A percentile compares a stretch with the other conserved stretches of the same genome.
phyloP scores from a whole-genome alignment of 2,888 invertebrate species.

The Alitta virens region DNA sequence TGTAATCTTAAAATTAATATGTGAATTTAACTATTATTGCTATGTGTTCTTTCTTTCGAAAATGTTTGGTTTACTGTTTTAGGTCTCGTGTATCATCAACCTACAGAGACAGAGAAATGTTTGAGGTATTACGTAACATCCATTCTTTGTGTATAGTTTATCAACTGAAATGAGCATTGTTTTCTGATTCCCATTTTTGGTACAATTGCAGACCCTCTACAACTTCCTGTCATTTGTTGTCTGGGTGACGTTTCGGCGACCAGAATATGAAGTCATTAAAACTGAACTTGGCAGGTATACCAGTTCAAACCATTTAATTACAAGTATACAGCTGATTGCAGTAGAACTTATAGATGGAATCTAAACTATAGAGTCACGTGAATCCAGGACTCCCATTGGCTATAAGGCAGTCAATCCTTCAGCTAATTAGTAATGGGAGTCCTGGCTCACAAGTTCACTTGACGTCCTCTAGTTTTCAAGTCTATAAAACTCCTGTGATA shows the following conservation, averaged over 20 bases:
- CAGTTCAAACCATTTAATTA: too few relatives aligned
- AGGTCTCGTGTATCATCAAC: slow-evolving; percentile 54
- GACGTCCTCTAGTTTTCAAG: too few relatives aligned
- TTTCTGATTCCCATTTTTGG: slow-evolving; percentile 11
- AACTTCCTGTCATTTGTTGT: slow-evolving; percentile 52
- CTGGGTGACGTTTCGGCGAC: slow-evolving; percentile 53
- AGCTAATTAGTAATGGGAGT: too few relatives aligned
- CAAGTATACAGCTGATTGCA: too few relatives aligned
- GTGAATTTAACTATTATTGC: background rate
- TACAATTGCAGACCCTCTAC: slow-evolving; percentile 48
- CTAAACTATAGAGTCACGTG: too few relatives aligned
- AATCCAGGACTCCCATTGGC: too few relatives aligned
- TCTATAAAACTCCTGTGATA: too few relatives aligned
- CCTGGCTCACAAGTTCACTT: too few relatives aligned
- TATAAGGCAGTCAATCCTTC: too few relatives aligned
- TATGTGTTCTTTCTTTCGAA: background rate
- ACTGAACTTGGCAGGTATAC: slow-evolving; percentile 52
- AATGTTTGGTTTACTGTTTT: slow-evolving; percentile 5
- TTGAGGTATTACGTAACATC: slow-evolving; percentile 39
- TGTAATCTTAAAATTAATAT: background rate
- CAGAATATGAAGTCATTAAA: slow-evolving; percentile 48
- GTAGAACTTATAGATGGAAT: too few relatives aligned
- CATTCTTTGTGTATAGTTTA: background rate
- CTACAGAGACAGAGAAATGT: slow-evolving; percentile 50
- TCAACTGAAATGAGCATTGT: background rate